Evolutionary conservation across 2,113 vertebrate species (phyloP).

Genomic region (Silurus asotus): DNA sequence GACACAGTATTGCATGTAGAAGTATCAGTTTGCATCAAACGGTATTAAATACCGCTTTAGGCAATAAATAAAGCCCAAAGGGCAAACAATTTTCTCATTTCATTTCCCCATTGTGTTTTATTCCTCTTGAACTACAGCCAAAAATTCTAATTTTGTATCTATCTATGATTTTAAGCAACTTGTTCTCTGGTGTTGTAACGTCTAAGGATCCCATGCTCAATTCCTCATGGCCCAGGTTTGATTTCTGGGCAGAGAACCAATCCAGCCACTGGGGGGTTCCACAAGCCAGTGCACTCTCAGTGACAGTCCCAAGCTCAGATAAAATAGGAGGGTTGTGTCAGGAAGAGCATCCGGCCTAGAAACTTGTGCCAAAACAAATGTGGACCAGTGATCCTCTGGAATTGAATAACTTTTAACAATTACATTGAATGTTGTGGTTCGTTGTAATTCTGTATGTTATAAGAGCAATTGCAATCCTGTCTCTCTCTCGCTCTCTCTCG

Average conservation of each 20-base stretch:
- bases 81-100: not conserved
- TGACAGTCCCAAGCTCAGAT: no score
- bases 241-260: no score
- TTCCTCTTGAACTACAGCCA: not conserved
- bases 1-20: not conserved
- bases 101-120: not conserved
- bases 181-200: no score
- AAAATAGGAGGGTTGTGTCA: no score
- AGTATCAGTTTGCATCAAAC: not conserved
- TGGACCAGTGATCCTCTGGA: no score
- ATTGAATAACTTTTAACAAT: not conserved
- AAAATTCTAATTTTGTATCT: not conserved
- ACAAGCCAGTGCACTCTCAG: no score
- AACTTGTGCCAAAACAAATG: no score
- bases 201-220: no score
- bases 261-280: no score
- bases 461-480: not conserved
- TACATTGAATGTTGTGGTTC: not conserved
- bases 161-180: not conserved
- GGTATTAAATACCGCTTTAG: not conserved
- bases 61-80: not conserved
- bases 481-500: not conserved
- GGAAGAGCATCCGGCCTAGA: no score
- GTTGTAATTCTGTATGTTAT: not conserved
- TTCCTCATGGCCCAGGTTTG: no score